Evolutionary conservation across 2,888 invertebrate species (phyloP), one percentile per base, ranked within the genome.

Genomic region (Itoplectis maculator): DNA sequence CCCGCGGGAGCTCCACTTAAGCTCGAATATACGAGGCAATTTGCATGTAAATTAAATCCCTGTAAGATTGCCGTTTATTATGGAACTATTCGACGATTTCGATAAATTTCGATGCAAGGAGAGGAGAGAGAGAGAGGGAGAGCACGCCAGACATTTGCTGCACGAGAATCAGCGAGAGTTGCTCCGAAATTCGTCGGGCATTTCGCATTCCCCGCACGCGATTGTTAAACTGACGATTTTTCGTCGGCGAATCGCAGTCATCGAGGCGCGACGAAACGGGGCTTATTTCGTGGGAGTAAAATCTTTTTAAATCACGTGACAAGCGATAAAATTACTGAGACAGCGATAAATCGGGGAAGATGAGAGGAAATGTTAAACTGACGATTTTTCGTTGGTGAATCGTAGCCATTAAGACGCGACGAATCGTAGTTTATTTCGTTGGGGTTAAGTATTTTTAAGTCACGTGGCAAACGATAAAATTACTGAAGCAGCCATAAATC

Each of bases 21-120:
- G 54, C 54, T 49, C 15, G 35, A 65, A 49, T 29, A 47, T 40
- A 70, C 70, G 40, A 23, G 6, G 49, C 49, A 42, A 76, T 59
- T 66, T 42, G 40, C 47, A 66, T 72, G 49, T 49, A 72, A 76
- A 81, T 81, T 76, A 59, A 49, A 65, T 76, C 23, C n/a, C 49
- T 29, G 40, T 37, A 42, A 49, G 35, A 65, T 54, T 66, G 7
- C 45, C 37, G 40, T 75, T 75, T 69, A 70, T 65, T 59, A 54
- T 23, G 65, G 18, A 75, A 40, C n/a, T 56, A 45, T 42, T 56
- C 15, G 47, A 18, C 47, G 68, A 75, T 69, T 29, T 29, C 63
- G 9, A 70, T 74, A 51, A 74, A 70, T 75, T 69, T 54, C 11
- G 15, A 42, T 23, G 6, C 42, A 47, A 45, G 45, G 3, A 3